Evolutionary conservation across 2,797 vertebrate species (phyloP), one percentile per base, ranked within the genome.

Genomic region (Hyperoplus immaculatus): DNA sequence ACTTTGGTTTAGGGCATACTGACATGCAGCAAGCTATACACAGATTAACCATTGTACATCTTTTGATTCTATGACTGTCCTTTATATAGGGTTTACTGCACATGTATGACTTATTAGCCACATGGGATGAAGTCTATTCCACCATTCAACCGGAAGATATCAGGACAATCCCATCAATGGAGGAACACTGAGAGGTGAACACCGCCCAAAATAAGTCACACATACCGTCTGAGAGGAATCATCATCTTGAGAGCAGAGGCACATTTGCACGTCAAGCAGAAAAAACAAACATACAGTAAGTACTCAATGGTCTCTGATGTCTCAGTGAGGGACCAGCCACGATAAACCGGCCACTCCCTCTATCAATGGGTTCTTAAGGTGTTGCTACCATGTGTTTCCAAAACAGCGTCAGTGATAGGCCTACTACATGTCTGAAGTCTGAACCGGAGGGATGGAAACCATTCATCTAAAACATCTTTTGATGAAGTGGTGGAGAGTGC

Each of bases 241-340:
- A 51, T 42, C 29, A 38, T 63, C 8, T 1, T 29, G 38, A 50
- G 45, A 12, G 60, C 47, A 36, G 18, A 2, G 29, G 29, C 53
- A n/a, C 45, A 29, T 57, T 42, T 14, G 16, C 29, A 29, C 29
- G 29, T 29, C n/a, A 55, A 21, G 12, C 67, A 59, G n/a, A 42
- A n/a, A 51, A 59, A 53, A 38, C 57, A 71, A 61, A 61, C 39
- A 71, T 47, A 47, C 54, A 47, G 54, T 47, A 59, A 72, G 36
- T 47, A 8, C 50, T 61, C 49, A 3, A 1, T 6, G 58, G 46
- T 55, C 49, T 21, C 49, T 62, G 57, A n/a, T 29, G 68, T 60
- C 47, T 42, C 47, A 42, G 46, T 60, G 9, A 60, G 38, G 57
- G 29, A 47, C 43, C 12, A 15, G 12, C 29, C 4, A 12, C 38